phyloP scores from a whole-genome alignment of 2,113 vertebrate genomes.

The Taurulus bubalis region DNA sequence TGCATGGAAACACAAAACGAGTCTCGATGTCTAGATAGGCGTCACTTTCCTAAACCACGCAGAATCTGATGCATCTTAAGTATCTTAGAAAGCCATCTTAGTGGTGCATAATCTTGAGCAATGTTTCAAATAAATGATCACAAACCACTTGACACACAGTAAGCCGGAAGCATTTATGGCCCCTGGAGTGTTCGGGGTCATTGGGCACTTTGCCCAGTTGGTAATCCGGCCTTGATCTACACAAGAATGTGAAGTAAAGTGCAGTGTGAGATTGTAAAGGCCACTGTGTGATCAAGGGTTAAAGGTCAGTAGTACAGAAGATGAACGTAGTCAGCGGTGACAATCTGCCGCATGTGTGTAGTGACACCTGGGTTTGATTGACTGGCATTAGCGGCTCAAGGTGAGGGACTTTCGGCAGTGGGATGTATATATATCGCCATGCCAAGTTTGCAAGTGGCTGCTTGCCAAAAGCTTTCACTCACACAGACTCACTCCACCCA shows the following conservation, averaged over 20 bases:
- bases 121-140: neutral
- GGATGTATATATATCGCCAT: conserved; percentile 18
- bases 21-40: neutral
- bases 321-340: neutral
- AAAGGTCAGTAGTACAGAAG: neutral
- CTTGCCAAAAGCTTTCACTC: conserved; percentile 35
- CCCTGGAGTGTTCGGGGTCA: neutral
- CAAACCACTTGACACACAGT: neutral
- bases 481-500: neutral
- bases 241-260: neutral
- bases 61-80: neutral
- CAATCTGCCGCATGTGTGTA: neutral
- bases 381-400: conserved; percentile 36
- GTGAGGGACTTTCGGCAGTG: conserved; percentile 40
- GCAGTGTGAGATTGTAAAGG: neutral
- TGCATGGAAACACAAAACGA: neutral
- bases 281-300: neutral
- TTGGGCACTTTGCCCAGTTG: neutral
- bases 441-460: conserved; percentile 2
- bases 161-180: neutral
- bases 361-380: conserved; percentile 24
- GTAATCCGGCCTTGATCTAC: neutral
- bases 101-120: neutral
- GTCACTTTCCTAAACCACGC: neutral
- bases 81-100: neutral